Evolutionary conservation across 2,797 vertebrate species (phyloP), one percentile per base, ranked within the genome.

Genomic region (Decapterus maruadsi): DNA sequence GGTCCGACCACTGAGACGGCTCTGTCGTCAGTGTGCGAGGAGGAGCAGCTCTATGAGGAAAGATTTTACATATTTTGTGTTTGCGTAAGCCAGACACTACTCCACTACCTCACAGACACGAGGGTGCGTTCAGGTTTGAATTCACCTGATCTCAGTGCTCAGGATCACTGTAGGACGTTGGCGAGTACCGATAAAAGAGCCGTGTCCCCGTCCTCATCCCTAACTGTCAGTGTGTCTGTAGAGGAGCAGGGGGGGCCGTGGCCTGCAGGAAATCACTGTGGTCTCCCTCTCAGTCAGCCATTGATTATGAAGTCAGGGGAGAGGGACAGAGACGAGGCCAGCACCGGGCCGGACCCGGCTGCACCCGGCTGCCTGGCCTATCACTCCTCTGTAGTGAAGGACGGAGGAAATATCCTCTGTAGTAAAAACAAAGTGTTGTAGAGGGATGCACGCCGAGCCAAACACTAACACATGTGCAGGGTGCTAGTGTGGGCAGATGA

Each of bases 261-360:
- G 65, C 77, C 63, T 9, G 26, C 67, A 87, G 85, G 89, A 90
- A 87, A 83, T 62, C 54, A 83, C 71, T 65, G 69, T 72, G 76
- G 76, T 71, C 83, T 80, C 76, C 72, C 60, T 26, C 71, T 86
- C 75, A 45, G 77, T 83, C 82, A 53, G 59, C 72, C 78, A 71
- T n/a, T 64, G 87, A 86, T 80, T 77, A 75, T 83, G 89, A 86
- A 88, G 88, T 69, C 81, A 87, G 82, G 3, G 83, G 64, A 6
- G 42, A 68, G 80, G 70, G 71, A 66, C 4, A 38, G 38, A 40
- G 84, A 90, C 78, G 55, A 82, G 85, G 81, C 79, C 74, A 69
- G 26, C 26, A 26, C 70, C 82, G 64, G 26, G 70, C 68, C 69
- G 70, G 80, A 72, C 77, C 79, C 74, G 68, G 69, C 69, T 54